Evolutionary conservation across 2,888 invertebrate genomes (phyloP).

Genomic region (Crocallis elinguaria): DNA sequence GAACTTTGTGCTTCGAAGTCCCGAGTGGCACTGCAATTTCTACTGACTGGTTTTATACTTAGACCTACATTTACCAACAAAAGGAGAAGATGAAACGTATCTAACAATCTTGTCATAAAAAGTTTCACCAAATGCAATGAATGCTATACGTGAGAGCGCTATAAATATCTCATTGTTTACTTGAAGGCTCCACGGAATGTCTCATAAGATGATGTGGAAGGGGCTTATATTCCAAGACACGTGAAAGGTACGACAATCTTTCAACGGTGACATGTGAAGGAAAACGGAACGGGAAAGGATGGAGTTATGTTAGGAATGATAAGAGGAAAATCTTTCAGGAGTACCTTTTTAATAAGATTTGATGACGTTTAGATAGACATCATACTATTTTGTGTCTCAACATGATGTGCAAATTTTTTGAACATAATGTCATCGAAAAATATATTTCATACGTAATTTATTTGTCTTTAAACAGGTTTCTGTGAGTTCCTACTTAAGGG

Average conservation of each 20-base stretch:
- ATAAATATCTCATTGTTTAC: constrained; percentile 36
- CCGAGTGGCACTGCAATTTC: too few species aligned
- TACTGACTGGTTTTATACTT: too few species aligned
- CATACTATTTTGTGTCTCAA: too few species aligned
- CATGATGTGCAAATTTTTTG: too few species aligned
- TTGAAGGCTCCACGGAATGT: constrained; percentile 33
- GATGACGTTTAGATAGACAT: too few species aligned
- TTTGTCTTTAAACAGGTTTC: too few species aligned
- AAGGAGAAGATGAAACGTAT: too few species aligned
- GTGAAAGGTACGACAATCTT: constrained; percentile 34
- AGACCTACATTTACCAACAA: too few species aligned
- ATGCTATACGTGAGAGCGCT: constrained; percentile 16
- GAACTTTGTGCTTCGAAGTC: too few species aligned
- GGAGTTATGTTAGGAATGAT: constrained; percentile 18
- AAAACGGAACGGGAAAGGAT: constrained; percentile 14
- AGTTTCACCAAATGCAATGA: constrained; percentile 18
- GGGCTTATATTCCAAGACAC: constrained; percentile 29
- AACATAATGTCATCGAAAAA: too few species aligned
- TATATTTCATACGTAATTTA: too few species aligned
- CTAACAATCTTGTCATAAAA: constrained; percentile 2
- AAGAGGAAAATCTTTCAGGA: constrained; percentile 24
- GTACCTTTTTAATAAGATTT: constrained; percentile 9
- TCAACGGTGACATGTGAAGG: constrained; percentile 29
- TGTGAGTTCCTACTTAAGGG: too few species aligned
- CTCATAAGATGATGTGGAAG: constrained; percentile 33